Base-by-base conservation (phyloP, 2,797 vertebrate genomes). In the Poeciliopsis turneri region DNA sequence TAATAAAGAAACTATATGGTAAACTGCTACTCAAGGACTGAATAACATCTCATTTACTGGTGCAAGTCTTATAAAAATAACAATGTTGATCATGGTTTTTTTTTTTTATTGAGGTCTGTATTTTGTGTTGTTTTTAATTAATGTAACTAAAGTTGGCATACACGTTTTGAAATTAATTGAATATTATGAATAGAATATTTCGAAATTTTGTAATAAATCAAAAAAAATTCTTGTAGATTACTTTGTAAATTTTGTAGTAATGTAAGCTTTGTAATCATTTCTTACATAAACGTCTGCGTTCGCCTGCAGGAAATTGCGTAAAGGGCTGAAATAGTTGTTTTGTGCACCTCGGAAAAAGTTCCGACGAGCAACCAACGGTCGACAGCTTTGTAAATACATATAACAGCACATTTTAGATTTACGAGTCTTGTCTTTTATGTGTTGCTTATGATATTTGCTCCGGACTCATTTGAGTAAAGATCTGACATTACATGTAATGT, bases 331-430 rank as follows among this genome's bases (percentile, higher is more conserved):
- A 0, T 47, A 11, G 39, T 89, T 93, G 91, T 90, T 92, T 0
- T 92, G 94, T 92, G 89, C 88, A 84, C 1, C 88, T 25, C 9
- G 0, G 68, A 85, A 89, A 71, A 23, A 12, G 20, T 13, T 91
- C 89, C 94, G 90, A 76, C 30, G 3, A 77, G 80, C 25, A 84
- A 88, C 89, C 84, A 10, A 28, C 5, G 5, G 16, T 25, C 51
- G 28, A 72, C 41, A 72, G 41, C 1, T 64, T 18, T n/a, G 23
- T 39, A 59, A 41, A 75, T 71, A 33, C 1, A 41, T 20, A 39
- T 46, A 30, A 28, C 25, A 1, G 23, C 30, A 30, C 3, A 15
- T 51, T 20, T 23, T 43, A 16, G 18, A 30, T 70, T 23, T 55
- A 70, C 51, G 13, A 39, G 2, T 33, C 0, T 49, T 4, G 6